A percentile compares a stretch with the other conserved stretches of the same genome.
Conservation (phyloP, 2,113 vertebrate species). For the Neoarius graeffei region DNA sequence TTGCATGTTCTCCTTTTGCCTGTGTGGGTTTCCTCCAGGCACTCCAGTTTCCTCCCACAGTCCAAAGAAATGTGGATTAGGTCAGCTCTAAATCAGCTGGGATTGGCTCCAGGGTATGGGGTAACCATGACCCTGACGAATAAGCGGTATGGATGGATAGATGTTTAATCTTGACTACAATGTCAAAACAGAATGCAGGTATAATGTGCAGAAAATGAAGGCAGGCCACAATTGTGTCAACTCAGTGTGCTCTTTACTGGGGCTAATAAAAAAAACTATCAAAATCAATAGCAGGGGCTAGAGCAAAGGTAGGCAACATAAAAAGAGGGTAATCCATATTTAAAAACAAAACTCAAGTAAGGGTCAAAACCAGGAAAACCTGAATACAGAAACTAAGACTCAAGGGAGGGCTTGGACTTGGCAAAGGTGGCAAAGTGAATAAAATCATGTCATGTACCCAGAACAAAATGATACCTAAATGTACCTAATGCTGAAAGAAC, state of each 20-base stretch:
- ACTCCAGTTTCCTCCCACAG: too few species aligned
- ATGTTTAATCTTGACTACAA: not conserved
- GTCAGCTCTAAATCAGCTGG: too few species aligned
- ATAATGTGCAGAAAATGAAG: not conserved
- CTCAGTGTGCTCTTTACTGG: not conserved
- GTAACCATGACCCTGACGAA: too few species aligned
- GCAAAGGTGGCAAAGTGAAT: not conserved
- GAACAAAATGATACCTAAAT: not conserved
- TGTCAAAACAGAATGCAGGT: not conserved
- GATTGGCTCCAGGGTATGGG: too few species aligned
- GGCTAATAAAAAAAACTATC: not conserved
- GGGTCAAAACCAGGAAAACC: not conserved
- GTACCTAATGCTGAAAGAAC: not conserved
- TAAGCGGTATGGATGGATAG: too few species aligned
- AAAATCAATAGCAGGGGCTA: not conserved
- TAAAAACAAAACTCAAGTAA: not conserved
- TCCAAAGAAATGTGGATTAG: too few species aligned
- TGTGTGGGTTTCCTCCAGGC: too few species aligned
- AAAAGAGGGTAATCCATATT: not conserved
- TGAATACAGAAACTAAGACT: not conserved
- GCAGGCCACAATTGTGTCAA: not conserved
- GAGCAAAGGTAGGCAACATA: not conserved
- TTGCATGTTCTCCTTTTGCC: too few species aligned
- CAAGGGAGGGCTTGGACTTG: not conserved
- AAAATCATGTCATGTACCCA: not conserved